phyloP scores from a whole-genome alignment of 2,888 invertebrate genomes.

The Drosophila ochracea region DNA sequence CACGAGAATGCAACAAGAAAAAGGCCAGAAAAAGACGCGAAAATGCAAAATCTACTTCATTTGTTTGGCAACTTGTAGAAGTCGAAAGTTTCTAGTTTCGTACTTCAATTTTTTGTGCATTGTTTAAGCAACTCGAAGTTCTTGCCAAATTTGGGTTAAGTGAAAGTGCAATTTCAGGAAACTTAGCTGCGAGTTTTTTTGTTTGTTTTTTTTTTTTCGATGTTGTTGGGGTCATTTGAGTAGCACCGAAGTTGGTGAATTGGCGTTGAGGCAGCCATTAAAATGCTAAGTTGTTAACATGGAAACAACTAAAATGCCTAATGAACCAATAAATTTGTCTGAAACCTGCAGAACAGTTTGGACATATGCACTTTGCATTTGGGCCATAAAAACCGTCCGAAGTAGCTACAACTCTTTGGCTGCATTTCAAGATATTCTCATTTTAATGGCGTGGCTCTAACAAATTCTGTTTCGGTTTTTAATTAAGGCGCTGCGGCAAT shows the following conservation, averaged over 20 bases:
- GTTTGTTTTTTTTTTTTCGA: background rate
- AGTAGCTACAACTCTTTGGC: slow-evolving; percentile 70
- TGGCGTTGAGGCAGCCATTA: slow-evolving; percentile 42
- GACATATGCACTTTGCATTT: slow-evolving; percentile 44
- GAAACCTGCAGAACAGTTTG: slow-evolving; percentile 40
- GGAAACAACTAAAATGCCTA: slow-evolving; percentile 70
- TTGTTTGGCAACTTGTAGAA: slow-evolving; percentile 56
- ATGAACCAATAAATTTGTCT: slow-evolving; percentile 74
- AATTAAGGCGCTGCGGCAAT: slow-evolving; percentile 58
- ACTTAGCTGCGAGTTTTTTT: background rate
- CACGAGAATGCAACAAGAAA: background rate
- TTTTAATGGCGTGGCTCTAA: slow-evolving; percentile 62
- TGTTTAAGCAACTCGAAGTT: slow-evolving; percentile 33
- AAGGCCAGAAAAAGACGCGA: slow-evolving; percentile 29
- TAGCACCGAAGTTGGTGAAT: slow-evolving; percentile 22
- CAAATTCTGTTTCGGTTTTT: slow-evolving; percentile 68
- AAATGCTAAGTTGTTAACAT: slow-evolving; percentile 63
- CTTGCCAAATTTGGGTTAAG: slow-evolving; percentile 60
- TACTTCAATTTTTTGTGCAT: slow-evolving; percentile 34
- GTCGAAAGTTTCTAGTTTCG: slow-evolving; percentile 57
- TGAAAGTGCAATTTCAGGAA: slow-evolving; percentile 63
- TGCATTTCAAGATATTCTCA: slow-evolving; percentile 46
- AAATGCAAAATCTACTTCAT: slow-evolving; percentile 67
- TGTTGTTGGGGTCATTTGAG: slow-evolving; percentile 10
- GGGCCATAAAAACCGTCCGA: slow-evolving; percentile 64